Evolutionary conservation across 2,797 vertebrate genomes (phyloP).

Genomic region (Eidolon dupreanum): DNA sequence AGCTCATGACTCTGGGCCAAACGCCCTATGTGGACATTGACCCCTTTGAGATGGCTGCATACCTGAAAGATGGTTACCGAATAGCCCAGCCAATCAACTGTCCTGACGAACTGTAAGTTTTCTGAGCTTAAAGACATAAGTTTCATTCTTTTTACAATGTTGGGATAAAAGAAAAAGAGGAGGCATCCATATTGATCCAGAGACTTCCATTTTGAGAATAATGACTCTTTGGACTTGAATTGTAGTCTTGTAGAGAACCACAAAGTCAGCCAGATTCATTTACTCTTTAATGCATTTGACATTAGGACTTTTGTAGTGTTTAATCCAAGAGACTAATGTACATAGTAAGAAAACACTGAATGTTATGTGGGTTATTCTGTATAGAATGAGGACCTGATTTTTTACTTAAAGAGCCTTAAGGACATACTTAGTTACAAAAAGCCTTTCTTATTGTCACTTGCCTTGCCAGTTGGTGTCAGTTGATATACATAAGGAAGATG

Average conservation of each 20-base stretch:
- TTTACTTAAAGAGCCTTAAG: neutral
- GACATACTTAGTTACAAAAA: neutral
- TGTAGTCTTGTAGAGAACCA: neutral
- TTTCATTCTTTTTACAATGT: neutral
- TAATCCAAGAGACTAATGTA: neutral
- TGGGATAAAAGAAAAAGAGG: neutral
- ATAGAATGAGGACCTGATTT: neutral
- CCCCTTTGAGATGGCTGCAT: constrained; percentile 99
- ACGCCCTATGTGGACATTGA: constrained; percentile 99
- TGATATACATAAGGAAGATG: neutral
- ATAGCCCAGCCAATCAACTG: constrained; percentile 99
- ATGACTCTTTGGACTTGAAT: neutral
- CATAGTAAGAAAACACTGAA: neutral
- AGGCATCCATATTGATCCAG: neutral
- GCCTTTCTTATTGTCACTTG: neutral
- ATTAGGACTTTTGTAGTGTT: neutral
- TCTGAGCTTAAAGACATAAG: neutral
- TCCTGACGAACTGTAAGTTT: constrained; percentile 97
- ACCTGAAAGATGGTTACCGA: constrained; percentile 98
- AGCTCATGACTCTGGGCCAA: constrained; percentile 99
- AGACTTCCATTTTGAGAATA: constrained; percentile 2
- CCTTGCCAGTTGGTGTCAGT: neutral
- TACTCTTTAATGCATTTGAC: neutral
- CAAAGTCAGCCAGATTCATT: neutral
- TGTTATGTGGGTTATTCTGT: neutral